These are phyloP conservation scores for Geodia barretti DNA, from an alignment of 37 sponge, comb jelly and placozoan species.

Conservation along the genomic window DNA sequence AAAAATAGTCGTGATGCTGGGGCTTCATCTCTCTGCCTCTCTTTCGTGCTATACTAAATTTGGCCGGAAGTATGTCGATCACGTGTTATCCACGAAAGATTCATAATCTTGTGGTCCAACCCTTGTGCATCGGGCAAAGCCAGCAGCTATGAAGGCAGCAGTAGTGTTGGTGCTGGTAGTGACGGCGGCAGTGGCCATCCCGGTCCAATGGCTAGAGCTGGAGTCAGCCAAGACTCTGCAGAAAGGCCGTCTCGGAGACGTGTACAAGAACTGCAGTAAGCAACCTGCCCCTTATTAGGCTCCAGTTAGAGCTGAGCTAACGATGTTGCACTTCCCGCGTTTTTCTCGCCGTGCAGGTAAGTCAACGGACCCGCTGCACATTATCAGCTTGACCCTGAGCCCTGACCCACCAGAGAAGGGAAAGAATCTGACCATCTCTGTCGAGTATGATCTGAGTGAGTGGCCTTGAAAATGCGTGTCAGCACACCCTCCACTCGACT, in stretches of 20 bases:
- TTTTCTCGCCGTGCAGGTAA: not conserved
- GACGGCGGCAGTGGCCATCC: not conserved
- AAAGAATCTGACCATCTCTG: not conserved
- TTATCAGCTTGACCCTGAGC: not conserved
- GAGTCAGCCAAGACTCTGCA: not conserved
- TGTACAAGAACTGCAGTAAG: slow-evolving; percentile 8
- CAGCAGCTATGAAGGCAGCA: not conserved
- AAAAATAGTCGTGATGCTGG: too few species aligned
- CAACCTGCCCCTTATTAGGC: not conserved
- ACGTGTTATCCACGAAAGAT: too few species aligned
- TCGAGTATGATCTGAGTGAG: slow-evolving; percentile 1
- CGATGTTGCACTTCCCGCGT: not conserved
- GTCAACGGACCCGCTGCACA: not conserved
- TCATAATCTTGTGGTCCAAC: too few species aligned
- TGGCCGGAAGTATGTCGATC: too few species aligned
- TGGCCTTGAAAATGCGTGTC: too few species aligned
- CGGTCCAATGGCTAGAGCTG: not conserved
- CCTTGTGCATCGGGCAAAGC: too few species aligned
- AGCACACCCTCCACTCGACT: not conserved
- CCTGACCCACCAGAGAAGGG: slow-evolving; percentile 28
- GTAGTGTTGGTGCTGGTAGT: not conserved
- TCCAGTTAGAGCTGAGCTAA: not conserved
- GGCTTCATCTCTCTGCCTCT: too few species aligned
- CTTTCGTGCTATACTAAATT: too few species aligned
- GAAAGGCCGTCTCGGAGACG: not conserved